Percentiles rank a stretch among this genome's conserved stretches.
phyloP scores from a whole-genome alignment of 2,888 invertebrate species.

The Lycaena phlaeas region DNA sequence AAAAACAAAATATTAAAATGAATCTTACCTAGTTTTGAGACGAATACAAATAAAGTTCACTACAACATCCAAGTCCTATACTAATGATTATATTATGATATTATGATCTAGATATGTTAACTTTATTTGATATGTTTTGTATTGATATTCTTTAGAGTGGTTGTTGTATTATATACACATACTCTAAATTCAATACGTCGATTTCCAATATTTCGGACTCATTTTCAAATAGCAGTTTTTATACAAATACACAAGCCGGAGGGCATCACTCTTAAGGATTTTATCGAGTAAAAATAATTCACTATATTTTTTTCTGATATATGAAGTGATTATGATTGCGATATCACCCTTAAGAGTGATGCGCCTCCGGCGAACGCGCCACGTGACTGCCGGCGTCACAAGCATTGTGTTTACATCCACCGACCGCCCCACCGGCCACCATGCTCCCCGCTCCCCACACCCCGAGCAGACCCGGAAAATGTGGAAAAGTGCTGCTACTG shows the following conservation, averaged over 20 bases:
- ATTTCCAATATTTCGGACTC: constrained; percentile 14
- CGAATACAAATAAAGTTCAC: no score
- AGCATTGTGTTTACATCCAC: constrained; percentile 64
- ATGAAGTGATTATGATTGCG: constrained; percentile 22
- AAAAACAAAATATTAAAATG: no score
- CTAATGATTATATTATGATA: constrained; percentile 11
- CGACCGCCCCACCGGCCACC: constrained; percentile 27
- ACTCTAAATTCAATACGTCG: constrained; percentile 31
- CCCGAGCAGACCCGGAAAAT: neutral
- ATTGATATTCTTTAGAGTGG: constrained; percentile 70
- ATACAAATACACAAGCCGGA: constrained; percentile 27
- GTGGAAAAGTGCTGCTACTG: no score
- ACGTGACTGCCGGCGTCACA: constrained; percentile 66
- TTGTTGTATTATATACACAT: constrained; percentile 57
- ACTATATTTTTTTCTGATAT: constrained; percentile 17
- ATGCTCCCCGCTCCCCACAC: constrained; percentile 20
- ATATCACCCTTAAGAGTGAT: constrained; percentile 63
- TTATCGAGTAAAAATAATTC: neutral
- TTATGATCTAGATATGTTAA: constrained; percentile 39
- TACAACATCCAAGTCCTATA: constrained; percentile 6
- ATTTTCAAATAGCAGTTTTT: no score
- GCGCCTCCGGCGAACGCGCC: constrained; percentile 69
- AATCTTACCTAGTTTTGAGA: constrained; percentile 17
- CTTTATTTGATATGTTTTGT: constrained; percentile 63
- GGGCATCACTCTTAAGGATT: constrained; percentile 62